Conservation (phyloP, 2,888 invertebrate genomes). For the Aleiodes testaceus region DNA sequence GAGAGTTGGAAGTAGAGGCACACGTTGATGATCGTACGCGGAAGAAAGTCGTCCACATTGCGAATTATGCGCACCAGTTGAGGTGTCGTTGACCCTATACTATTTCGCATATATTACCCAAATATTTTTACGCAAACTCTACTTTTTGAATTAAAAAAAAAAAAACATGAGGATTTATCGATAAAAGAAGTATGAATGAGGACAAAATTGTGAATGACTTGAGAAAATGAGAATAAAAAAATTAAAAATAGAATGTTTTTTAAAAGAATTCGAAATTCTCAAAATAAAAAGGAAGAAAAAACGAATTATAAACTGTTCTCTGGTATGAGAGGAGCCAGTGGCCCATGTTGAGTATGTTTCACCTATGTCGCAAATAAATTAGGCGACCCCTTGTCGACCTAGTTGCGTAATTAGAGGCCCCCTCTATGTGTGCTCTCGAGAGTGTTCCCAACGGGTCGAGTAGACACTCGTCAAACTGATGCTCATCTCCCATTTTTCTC, state of each 20-base stretch:
- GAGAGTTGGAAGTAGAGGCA: constrained; percentile 38
- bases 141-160: too few species aligned
- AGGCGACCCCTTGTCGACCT: constrained; percentile 69
- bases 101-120: constrained; percentile 60
- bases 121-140: constrained; percentile 45
- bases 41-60: constrained; percentile 50
- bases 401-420: constrained; percentile 70
- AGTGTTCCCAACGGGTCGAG: constrained; percentile 46
- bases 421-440: constrained; percentile 54
- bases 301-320: constrained; percentile 6
- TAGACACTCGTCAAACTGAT: constrained; percentile 32
- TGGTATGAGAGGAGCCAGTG: constrained; percentile 26
- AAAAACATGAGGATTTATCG: too few species aligned
- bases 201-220: too few species aligned
- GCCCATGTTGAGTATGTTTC: constrained; percentile 54
- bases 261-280: too few species aligned
- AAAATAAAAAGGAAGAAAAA: constrained; percentile 11
- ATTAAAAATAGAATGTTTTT: too few species aligned
- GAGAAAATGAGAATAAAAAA: too few species aligned
- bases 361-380: constrained; percentile 70
- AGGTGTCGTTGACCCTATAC: constrained; percentile 64
- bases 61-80: constrained; percentile 54
- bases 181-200: too few species aligned
- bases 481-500: constrained; percentile 12
- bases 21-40: constrained; percentile 48